These are phyloP conservation scores for Luffia ferchaultella DNA, from an alignment of 2,888 invertebrate genomes.

Conservation along the genomic window DNA sequence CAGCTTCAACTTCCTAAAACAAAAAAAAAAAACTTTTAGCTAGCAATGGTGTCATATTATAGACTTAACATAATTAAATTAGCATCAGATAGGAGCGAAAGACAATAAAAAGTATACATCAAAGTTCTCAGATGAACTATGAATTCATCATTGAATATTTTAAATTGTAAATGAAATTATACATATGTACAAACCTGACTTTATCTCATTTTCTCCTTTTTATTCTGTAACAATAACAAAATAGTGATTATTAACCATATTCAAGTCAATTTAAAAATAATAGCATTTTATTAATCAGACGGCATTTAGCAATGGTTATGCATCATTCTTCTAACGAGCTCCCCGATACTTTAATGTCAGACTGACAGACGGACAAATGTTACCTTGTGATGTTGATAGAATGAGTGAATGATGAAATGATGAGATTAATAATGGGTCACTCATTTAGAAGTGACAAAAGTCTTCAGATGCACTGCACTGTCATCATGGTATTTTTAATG, in stretches of 20 bases:
- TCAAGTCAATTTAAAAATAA: too few relatives aligned
- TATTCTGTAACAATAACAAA: background rate
- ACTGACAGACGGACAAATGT: background rate
- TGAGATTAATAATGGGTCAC: background rate
- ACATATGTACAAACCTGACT: background rate
- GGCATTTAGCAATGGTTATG: background rate
- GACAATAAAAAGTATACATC: constrained; percentile 24
- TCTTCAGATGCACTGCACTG: constrained; percentile 57
- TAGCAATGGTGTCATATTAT: too few relatives aligned
- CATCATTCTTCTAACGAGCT: background rate
- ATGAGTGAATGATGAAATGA: background rate
- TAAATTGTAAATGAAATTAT: background rate
- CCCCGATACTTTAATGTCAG: background rate
- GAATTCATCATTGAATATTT: constrained; percentile 26
- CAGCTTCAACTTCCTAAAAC: too few relatives aligned
- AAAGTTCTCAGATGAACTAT: constrained; percentile 31
- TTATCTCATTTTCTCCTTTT: too few relatives aligned
- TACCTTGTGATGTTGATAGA: background rate
- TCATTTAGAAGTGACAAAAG: background rate
- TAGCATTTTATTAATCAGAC: too few relatives aligned
- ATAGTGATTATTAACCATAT: too few relatives aligned
- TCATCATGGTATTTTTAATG: constrained; percentile 31
- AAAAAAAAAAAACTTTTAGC: too few relatives aligned
- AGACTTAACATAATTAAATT: too few relatives aligned
- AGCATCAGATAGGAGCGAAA: constrained; percentile 21